Conservation (phyloP, 64 coral and sea anemone genomes). For the Stylophora pistillata region DNA sequence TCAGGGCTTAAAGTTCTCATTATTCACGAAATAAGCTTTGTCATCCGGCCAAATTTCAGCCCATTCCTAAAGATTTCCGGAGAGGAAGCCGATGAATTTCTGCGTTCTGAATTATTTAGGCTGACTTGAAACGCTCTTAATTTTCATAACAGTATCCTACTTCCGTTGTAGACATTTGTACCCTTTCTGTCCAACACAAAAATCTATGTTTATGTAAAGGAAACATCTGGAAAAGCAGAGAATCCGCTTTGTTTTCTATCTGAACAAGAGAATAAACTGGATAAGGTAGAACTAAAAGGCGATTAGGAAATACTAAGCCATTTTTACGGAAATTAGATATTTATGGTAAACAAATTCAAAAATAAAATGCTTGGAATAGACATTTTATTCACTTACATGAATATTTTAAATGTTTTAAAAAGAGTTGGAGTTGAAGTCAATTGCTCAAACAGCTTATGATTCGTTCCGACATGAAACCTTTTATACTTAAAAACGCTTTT, state of each 20-base stretch:
- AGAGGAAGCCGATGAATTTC: not conserved
- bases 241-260: not conserved
- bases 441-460: not conserved
- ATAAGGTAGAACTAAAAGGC: not conserved
- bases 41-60: too few species aligned
- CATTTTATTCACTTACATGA: not conserved
- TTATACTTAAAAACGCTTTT: too few species aligned
- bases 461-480: too few species aligned
- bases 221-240: not conserved
- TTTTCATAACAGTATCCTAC: not conserved
- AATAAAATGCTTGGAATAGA: not conserved
- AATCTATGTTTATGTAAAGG: not conserved
- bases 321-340: conserved; percentile 1
- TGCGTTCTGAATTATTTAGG: not conserved
- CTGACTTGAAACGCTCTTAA: not conserved
- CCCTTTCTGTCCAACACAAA: not conserved
- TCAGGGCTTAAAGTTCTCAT: too few species aligned
- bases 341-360: not conserved
- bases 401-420: not conserved
- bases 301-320: not conserved
- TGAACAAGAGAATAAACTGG: not conserved
- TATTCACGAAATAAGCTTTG: too few species aligned
- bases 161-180: not conserved
- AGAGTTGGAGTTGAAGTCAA: not conserved
- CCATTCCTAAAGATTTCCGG: not conserved